Evolutionary conservation across 2,888 invertebrate genomes (phyloP).

Genomic region (Spilosoma lubricipeda): DNA sequence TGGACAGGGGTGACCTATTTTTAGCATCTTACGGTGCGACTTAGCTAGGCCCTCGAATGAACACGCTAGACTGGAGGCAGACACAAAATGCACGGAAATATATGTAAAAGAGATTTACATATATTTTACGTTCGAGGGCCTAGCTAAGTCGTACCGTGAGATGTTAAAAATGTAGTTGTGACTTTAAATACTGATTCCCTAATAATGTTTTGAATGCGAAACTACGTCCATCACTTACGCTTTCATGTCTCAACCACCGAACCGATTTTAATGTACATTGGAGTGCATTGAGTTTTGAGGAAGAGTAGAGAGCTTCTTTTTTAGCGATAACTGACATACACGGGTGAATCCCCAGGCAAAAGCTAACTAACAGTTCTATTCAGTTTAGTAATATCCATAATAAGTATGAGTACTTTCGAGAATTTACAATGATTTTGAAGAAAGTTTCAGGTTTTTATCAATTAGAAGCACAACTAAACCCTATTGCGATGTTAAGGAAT

Average conservation of each 20-base stretch:
- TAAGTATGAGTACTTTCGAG: not conserved
- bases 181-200: not conserved
- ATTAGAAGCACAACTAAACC: not conserved
- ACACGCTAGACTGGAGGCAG: conserved; percentile 6
- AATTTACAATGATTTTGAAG: not conserved
- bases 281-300: no score
- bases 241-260: no score
- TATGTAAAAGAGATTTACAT: conserved; percentile 2
- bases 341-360: no score
- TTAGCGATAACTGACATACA: no score
- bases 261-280: no score
- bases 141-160: no score
- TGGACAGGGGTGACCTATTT: conserved; percentile 22
- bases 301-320: no score
- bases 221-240: no score
- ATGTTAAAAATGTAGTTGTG: no score
- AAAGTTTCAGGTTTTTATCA: not conserved
- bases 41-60: not conserved
- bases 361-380: no score
- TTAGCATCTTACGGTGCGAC: conserved; percentile 11
- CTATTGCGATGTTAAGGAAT: not conserved
- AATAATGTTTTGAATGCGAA: not conserved
- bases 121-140: no score
- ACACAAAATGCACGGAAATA: not conserved
- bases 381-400: not conserved